These are phyloP conservation scores for Tenthredo distinguenda DNA, from an alignment of 2,888 invertebrate species.

Conservation along the genomic window DNA sequence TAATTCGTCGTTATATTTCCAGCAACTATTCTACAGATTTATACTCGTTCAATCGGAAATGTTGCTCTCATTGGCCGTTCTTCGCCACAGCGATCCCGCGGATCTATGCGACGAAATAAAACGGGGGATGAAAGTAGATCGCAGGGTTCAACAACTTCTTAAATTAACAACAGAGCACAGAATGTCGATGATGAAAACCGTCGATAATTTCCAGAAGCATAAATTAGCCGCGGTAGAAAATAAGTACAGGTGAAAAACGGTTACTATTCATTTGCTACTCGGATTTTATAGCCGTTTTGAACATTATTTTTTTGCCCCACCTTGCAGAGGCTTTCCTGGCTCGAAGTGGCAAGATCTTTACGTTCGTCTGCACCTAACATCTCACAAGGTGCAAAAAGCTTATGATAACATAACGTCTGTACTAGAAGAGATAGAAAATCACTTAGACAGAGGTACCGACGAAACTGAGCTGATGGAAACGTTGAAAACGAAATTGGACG, in stretches of 20 bases:
- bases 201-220: slow-evolving; percentile 64
- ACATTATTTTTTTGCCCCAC: slow-evolving; percentile 13
- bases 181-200: slow-evolving; percentile 60
- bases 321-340: slow-evolving; percentile 60
- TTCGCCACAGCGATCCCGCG: slow-evolving; percentile 63
- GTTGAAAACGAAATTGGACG: slow-evolving; percentile 65
- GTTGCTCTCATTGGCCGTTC: slow-evolving; percentile 68
- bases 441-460: slow-evolving; percentile 55
- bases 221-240: slow-evolving; percentile 61
- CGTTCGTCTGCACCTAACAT: slow-evolving; percentile 70
- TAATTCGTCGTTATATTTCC: slow-evolving; percentile 53
- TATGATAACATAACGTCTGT: slow-evolving; percentile 67
- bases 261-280: not conserved
- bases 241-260: slow-evolving; percentile 61
- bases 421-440: slow-evolving; percentile 68
- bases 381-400: slow-evolving; percentile 69
- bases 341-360: slow-evolving; percentile 73
- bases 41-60: slow-evolving; percentile 73
- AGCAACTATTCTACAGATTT: slow-evolving; percentile 72
- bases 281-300: slow-evolving; percentile 11
- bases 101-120: slow-evolving; percentile 29
- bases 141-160: slow-evolving; percentile 61
- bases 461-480: slow-evolving; percentile 61
- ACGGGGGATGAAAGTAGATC: slow-evolving; percentile 62
- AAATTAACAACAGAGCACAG: slow-evolving; percentile 60